Evolutionary conservation across 2,797 vertebrate species (phyloP).

Genomic region (Acrossocheilus fasciatus): DNA sequence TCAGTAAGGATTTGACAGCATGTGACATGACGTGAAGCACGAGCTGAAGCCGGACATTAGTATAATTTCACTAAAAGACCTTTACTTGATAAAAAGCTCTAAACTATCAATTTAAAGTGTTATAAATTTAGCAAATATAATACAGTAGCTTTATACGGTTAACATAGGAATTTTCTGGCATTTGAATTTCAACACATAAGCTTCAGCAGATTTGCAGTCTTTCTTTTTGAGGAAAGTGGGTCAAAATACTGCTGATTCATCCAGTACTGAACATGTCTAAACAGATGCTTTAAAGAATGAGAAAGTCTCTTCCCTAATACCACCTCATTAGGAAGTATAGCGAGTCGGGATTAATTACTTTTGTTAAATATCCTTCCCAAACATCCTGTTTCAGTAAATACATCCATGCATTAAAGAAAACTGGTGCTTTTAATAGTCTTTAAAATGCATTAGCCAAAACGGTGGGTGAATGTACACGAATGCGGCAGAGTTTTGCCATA

Average conservation of each 20-base stretch:
- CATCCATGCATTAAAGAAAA: not conserved
- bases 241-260: not conserved
- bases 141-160: not conserved
- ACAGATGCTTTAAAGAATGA: not conserved
- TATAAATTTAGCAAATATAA: not conserved
- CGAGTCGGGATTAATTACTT: not conserved
- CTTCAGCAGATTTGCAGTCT: too few species aligned
- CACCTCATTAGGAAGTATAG: not conserved
- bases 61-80: too few species aligned
- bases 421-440: not conserved
- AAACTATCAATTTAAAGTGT: not conserved
- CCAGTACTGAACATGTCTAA: not conserved
- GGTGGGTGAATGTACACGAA: not conserved
- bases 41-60: too few species aligned
- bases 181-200: not conserved
- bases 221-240: not conserved
- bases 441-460: not conserved
- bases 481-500: not conserved
- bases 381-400: slow-evolving; percentile 7
- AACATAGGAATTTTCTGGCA: not conserved
- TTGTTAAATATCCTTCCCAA: not conserved
- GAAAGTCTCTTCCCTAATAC: too few species aligned
- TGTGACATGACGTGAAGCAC: not conserved
- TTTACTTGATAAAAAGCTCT: not conserved
- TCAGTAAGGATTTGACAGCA: not conserved